Evolutionary conservation across 2,797 vertebrate species (phyloP).

Genomic region (Acrossocheilus wenchowensis): DNA sequence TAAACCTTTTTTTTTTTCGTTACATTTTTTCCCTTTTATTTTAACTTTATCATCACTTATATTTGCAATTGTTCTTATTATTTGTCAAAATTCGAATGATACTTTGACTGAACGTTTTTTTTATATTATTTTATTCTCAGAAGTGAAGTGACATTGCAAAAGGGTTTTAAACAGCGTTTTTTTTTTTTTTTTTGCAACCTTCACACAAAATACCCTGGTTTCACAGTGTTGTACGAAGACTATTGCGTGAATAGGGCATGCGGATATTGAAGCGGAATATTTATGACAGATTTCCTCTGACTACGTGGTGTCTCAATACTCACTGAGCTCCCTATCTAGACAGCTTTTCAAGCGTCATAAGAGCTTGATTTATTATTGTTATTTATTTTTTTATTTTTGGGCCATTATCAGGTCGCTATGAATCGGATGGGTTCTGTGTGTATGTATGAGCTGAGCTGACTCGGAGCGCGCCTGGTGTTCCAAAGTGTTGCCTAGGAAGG

Average conservation of each 20-base stretch:
- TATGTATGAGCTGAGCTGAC: too few relatives aligned
- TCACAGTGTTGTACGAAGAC: background rate
- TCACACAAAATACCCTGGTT: background rate
- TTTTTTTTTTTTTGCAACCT: background rate
- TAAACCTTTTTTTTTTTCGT: background rate
- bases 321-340: background rate
- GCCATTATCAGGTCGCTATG: background rate
- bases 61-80: background rate
- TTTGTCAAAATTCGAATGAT: background rate
- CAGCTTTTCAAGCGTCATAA: background rate
- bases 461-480: too few relatives aligned
- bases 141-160: slow-evolving; percentile 8
- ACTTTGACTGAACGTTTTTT: background rate
- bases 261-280: slow-evolving; percentile 27
- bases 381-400: background rate
- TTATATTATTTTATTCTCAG: background rate
- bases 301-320: background rate
- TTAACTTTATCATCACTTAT: background rate
- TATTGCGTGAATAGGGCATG: background rate
- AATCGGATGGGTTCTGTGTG: background rate
- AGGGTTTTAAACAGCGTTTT: background rate
- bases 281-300: slow-evolving; percentile 21
- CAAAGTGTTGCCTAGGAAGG: background rate
- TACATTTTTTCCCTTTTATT: background rate
- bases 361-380: too few relatives aligned